These are phyloP conservation scores for Ochotona curzoniae DNA, from an alignment of 2,113 vertebrate genomes.

Conservation along the genomic window DNA sequence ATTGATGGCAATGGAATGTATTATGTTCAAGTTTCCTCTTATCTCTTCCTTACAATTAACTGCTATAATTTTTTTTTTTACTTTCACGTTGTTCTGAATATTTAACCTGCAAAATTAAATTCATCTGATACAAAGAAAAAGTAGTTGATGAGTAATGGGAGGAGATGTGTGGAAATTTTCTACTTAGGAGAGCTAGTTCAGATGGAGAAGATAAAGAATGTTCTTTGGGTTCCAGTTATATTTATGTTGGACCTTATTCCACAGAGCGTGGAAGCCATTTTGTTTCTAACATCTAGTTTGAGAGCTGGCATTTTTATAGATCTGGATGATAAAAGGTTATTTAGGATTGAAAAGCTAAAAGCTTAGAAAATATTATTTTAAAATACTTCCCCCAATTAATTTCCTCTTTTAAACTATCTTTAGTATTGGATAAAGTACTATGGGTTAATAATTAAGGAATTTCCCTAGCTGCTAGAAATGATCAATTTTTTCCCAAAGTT, in stretches of 20 bases:
- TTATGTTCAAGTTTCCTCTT: constrained; percentile 18
- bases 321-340: background rate
- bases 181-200: background rate
- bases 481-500: background rate
- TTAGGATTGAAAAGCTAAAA: constrained; percentile 53
- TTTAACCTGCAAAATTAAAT: constrained; percentile 49
- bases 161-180: background rate
- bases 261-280: constrained; percentile 27
- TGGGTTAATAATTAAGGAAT: constrained; percentile 52
- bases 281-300: constrained; percentile 38
- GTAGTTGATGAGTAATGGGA: background rate
- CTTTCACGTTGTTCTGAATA: constrained; percentile 29
- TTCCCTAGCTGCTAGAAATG: background rate
- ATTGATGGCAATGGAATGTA: background rate
- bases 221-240: background rate
- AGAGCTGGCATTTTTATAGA: constrained; percentile 59
- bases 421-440: constrained; percentile 42
- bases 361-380: background rate
- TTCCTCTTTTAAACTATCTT: constrained; percentile 39
- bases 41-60: constrained; percentile 18
- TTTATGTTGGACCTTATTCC: constrained; percentile 23
- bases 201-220: background rate
- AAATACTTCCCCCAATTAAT: constrained; percentile 2
- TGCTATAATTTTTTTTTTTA: constrained; percentile 6
- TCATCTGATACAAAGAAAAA: constrained; percentile 7